Conservation (phyloP, 2,797 vertebrate species). For the Natrix natrix region DNA sequence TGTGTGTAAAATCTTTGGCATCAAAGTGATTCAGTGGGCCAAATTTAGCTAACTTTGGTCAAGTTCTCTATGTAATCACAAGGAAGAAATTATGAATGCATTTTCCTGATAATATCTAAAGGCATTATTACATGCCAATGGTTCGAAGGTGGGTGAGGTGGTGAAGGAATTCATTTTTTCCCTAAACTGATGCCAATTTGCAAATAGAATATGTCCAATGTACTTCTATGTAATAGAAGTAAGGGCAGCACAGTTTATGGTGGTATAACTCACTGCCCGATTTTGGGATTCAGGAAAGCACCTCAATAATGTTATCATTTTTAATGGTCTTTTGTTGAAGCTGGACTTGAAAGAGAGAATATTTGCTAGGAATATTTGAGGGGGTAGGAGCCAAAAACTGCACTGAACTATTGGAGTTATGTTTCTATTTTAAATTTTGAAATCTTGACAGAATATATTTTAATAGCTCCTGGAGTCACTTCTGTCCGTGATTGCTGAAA, state of each 20-base stretch:
- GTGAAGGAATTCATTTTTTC: not conserved
- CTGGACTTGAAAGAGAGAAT: not conserved
- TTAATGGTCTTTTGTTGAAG: not conserved
- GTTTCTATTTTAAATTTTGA: not conserved
- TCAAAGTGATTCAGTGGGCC: not conserved
- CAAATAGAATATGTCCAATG: not conserved
- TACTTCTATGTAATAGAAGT: too few species aligned
- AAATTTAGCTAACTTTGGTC: not conserved
- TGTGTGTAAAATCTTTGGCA: not conserved
- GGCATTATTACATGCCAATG: not conserved
- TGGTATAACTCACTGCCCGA: not conserved
- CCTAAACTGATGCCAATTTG: not conserved
- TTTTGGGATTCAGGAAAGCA: not conserved
- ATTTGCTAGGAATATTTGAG: not conserved
- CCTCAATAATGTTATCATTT: not conserved
- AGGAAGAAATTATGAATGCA: not conserved
- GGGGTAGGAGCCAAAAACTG: not conserved
- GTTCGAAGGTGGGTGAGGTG: not conserved
- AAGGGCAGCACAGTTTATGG: not conserved
- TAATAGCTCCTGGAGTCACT: not conserved
- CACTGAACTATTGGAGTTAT: not conserved
- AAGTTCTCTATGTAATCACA: not conserved
- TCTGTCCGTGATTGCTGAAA: not conserved
- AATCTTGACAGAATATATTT: not conserved
- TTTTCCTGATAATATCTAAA: not conserved